Conservation (phyloP, 1,140 invertebrate genomes). For the Drosophila serrata region DNA sequence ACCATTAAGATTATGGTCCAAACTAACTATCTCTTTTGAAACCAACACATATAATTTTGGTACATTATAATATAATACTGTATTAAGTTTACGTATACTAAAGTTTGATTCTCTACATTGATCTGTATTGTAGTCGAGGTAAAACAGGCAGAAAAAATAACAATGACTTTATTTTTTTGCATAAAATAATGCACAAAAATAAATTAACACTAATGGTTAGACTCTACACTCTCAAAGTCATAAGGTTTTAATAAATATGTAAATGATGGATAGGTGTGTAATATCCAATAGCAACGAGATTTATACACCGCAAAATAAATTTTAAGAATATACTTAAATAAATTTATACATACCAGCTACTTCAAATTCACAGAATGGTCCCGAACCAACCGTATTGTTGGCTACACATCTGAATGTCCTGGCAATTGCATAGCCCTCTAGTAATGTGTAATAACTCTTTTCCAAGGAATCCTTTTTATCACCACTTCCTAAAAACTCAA, state of each 20-base stretch:
- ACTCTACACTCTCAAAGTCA: neutral
- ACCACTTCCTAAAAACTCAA: constrained; percentile 86
- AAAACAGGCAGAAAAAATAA: no score
- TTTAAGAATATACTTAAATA: neutral
- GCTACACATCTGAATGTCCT: constrained; percentile 94
- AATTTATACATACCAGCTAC: constrained; percentile 88
- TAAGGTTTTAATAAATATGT: neutral
- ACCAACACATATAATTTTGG: no score
- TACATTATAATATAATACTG: no score
- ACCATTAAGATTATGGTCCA: no score
- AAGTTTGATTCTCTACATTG: no score
- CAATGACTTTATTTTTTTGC: no score
- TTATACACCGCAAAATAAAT: neutral
- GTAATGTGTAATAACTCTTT: constrained; percentile 71
- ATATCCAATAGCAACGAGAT: neutral
- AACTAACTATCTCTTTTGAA: no score
- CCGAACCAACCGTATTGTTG: constrained; percentile 93
- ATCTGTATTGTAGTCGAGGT: no score
- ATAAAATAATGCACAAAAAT: neutral
- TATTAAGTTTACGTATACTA: no score
- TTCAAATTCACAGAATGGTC: constrained; percentile 91
- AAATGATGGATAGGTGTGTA: neutral
- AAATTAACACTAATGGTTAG: neutral
- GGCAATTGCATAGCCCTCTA: constrained; percentile 75
- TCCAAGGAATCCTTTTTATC: constrained; percentile 51